Percentiles rank a stretch among this genome's conserved stretches.
Conservation (phyloP, 2,113 vertebrate genomes). For the Mastomys natalensis region DNA sequence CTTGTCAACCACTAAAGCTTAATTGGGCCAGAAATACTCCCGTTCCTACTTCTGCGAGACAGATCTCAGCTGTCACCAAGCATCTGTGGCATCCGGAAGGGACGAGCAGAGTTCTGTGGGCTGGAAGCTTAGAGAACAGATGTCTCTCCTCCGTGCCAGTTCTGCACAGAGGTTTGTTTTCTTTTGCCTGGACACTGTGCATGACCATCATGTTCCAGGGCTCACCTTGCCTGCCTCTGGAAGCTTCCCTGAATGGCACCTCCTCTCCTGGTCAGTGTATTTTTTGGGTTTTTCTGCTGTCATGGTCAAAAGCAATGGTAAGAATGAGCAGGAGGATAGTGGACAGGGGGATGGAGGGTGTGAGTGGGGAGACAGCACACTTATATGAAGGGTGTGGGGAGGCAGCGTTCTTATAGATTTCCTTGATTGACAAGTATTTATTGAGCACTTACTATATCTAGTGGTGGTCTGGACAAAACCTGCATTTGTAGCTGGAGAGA, state of each 20-base stretch:
- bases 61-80: slow-evolving; percentile 69
- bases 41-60: slow-evolving; percentile 73
- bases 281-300: not conserved
- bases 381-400: fast-evolving
- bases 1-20: slow-evolving; percentile 71
- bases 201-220: not conserved
- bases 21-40: slow-evolving; percentile 80
- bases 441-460: not conserved
- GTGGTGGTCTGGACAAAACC: not conserved
- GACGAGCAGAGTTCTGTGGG: slow-evolving; percentile 67
- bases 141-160: slow-evolving; percentile 18
- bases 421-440: not conserved
- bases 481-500: fast-evolving
- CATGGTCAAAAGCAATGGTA: not conserved
- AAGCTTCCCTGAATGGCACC: not conserved
- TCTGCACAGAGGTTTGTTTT: not conserved
- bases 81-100: slow-evolving; percentile 78
- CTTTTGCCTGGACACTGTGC: not conserved
- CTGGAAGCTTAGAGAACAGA: slow-evolving; percentile 63
- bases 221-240: not conserved
- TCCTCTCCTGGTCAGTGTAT: not conserved
- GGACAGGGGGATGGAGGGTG: not conserved
- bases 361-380: not conserved
- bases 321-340: not conserved
- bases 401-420: fast-evolving